These are phyloP conservation scores for Petrocephalus sullivani DNA, from an alignment of 2,797 vertebrate genomes.

Conservation along the genomic window DNA sequence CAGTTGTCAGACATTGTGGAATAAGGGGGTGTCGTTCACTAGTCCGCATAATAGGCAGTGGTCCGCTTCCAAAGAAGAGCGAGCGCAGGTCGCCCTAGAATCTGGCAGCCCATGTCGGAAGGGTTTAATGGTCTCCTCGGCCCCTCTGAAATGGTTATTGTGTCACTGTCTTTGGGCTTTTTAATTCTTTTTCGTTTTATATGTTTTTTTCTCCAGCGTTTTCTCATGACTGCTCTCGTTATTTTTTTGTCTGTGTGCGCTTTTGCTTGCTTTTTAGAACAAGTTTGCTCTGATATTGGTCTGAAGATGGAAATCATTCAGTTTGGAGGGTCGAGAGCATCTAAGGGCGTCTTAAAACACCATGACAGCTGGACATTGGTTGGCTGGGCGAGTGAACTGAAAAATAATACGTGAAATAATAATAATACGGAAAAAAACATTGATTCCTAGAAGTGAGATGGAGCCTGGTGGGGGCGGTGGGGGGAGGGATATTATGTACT, in stretches of 20 bases:
- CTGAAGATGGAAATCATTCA: not conserved
- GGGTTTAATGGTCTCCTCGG: constrained; percentile 8
- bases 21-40: constrained; percentile 12
- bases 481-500: constrained; percentile 37
- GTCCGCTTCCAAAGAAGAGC: constrained; percentile 8
- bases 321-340: constrained; percentile 9
- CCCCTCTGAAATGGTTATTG: not conserved
- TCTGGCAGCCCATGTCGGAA: not conserved
- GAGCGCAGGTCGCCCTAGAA: not conserved
- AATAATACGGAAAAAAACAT: constrained; percentile 4
- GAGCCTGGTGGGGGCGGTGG: constrained; percentile 31
- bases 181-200: not conserved
- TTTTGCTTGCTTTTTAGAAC: not conserved
- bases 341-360: not conserved
- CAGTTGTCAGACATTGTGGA: not conserved
- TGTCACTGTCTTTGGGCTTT: not conserved
- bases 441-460: constrained; percentile 16
- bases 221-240: not conserved
- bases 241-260: not conserved
- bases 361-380: not conserved
- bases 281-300: not conserved
- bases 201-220: not conserved
- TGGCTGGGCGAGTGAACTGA: not conserved
- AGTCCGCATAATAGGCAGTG: not conserved
- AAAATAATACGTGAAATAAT: constrained; percentile 18